A percentile compares a stretch with the other conserved stretches of the same genome.
Conservation (phyloP, 2,888 invertebrate genomes). For the Melangyna quadrimaculata region DNA sequence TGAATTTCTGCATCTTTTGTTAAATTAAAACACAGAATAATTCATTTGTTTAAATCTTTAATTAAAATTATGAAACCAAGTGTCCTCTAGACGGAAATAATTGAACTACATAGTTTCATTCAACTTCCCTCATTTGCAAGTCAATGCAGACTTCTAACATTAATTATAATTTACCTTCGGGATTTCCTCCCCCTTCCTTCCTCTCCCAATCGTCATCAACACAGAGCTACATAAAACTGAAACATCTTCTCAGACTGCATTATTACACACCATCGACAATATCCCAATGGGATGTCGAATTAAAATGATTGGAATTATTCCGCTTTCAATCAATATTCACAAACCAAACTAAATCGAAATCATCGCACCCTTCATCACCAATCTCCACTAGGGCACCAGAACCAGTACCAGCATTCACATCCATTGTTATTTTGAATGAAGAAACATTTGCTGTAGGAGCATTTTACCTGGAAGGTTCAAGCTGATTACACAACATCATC, state of each 20-base stretch:
- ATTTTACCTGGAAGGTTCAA: conserved; percentile 2
- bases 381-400: too few relatives aligned
- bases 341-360: not conserved
- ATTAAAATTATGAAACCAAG: conserved; percentile 8
- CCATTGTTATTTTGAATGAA: conserved; percentile 16
- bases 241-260: conserved; percentile 11
- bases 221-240: conserved; percentile 6
- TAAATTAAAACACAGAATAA: not conserved
- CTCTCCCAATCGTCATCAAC: too few relatives aligned
- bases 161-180: conserved; percentile 13
- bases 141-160: conserved; percentile 40
- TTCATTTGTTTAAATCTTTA: not conserved
- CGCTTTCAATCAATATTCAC: conserved; percentile 53
- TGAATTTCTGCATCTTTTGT: not conserved
- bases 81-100: conserved; percentile 17
- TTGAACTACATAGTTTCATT: conserved; percentile 22
- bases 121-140: conserved; percentile 35
- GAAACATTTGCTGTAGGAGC: not conserved
- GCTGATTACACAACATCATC: conserved; percentile 30
- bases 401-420: too few relatives aligned
- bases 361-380: conserved; percentile 3
- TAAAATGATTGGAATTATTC: conserved; percentile 47
- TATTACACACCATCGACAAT: conserved; percentile 6
- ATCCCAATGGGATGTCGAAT: conserved; percentile 33
- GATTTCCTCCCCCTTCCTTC: conserved; percentile 12